Evolutionary conservation across 1,140 invertebrate genomes (phyloP).

Genomic region (Bradysia coprophila): DNA sequence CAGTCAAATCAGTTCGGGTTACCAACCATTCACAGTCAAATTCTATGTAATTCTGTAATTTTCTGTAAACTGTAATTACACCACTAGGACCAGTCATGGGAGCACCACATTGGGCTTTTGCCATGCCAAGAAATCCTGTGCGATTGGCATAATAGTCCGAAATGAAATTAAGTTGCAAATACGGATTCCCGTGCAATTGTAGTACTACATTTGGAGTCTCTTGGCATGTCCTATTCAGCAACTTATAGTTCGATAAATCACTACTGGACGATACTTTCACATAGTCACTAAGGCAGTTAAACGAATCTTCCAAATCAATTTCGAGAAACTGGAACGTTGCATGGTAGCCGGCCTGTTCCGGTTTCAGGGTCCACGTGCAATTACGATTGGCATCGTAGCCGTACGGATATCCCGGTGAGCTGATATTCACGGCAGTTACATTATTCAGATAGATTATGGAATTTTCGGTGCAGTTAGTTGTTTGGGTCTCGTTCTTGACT

Average conservation of each 20-base stretch:
- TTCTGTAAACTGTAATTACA: too few relatives aligned
- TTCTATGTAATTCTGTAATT: too few relatives aligned
- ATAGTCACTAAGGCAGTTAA: slow-evolving; percentile 34
- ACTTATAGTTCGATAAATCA: slow-evolving; percentile 26
- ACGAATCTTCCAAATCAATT: slow-evolving; percentile 35
- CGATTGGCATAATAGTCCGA: slow-evolving; percentile 26
- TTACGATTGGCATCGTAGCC: slow-evolving; percentile 43
- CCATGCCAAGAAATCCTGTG: slow-evolving; percentile 36
- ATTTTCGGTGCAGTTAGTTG: slow-evolving; percentile 22
- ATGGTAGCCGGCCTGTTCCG: slow-evolving; percentile 32
- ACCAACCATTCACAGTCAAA: too few relatives aligned
- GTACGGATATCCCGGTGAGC: slow-evolving; percentile 63
- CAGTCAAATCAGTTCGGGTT: too few relatives aligned
- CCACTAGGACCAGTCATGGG: slow-evolving; percentile 24
- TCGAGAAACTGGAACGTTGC: slow-evolving; percentile 29
- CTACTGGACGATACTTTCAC: slow-evolving; percentile 33
- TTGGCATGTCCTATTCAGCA: slow-evolving; percentile 20
- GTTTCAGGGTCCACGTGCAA: slow-evolving; percentile 56
- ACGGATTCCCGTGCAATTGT: slow-evolving; percentile 8
- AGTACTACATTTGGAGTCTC: slow-evolving; percentile 2
- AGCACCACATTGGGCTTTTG: slow-evolving; percentile 36
- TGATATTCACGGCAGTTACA: slow-evolving; percentile 20
- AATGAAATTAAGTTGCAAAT: slow-evolving; percentile 25
- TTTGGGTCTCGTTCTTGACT: too few relatives aligned
- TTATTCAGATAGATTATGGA: slow-evolving; percentile 16